These are phyloP conservation scores for Drosophila mercatorum DNA, from an alignment of 2,888 invertebrate genomes.

Conservation along the genomic window DNA sequence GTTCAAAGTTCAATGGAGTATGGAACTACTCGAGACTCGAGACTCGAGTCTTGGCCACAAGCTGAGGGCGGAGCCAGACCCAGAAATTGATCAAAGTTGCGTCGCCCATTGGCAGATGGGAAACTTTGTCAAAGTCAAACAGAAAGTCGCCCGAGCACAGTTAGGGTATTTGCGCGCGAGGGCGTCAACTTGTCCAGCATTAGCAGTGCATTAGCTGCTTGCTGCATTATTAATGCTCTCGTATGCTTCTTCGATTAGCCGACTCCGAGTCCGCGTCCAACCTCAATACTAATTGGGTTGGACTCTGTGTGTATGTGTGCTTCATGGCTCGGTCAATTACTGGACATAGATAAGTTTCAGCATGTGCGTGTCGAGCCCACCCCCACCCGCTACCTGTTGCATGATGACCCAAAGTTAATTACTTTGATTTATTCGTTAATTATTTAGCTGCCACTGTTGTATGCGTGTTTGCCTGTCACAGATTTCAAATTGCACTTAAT, in stretches of 20 bases:
- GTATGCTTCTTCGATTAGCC: slow-evolving; percentile 30
- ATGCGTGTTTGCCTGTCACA: slow-evolving; percentile 62
- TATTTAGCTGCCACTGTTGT: slow-evolving; percentile 41
- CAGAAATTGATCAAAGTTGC: slow-evolving; percentile 34
- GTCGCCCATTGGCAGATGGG: slow-evolving; percentile 14
- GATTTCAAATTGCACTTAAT: slow-evolving; percentile 72
- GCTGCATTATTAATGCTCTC: slow-evolving; percentile 70
- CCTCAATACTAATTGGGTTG: slow-evolving; percentile 51
- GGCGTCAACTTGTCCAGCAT: slow-evolving; percentile 56
- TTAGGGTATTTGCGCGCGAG: slow-evolving; percentile 15
- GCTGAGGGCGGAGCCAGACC: not conserved
- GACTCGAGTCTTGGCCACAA: slow-evolving; percentile 21
- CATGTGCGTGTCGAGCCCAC: slow-evolving; percentile 43
- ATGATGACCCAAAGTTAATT: slow-evolving; percentile 67
- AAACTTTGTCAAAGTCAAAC: slow-evolving; percentile 76
- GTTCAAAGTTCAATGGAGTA: slow-evolving; percentile 73
- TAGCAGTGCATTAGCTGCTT: slow-evolving; percentile 70
- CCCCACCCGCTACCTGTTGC: slow-evolving; percentile 67
- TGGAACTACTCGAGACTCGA: slow-evolving; percentile 42
- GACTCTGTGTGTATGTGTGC: slow-evolving; percentile 20
- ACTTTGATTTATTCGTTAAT: slow-evolving; percentile 74
- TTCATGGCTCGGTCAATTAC: slow-evolving; percentile 55
- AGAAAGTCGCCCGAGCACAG: slow-evolving; percentile 47
- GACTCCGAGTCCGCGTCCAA: not conserved
- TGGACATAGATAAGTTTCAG: slow-evolving; percentile 45